A percentile compares a stretch with the other conserved stretches of the same genome.
Conservation (phyloP, 2,113 vertebrate genomes). For the Anseranas semipalmata region DNA sequence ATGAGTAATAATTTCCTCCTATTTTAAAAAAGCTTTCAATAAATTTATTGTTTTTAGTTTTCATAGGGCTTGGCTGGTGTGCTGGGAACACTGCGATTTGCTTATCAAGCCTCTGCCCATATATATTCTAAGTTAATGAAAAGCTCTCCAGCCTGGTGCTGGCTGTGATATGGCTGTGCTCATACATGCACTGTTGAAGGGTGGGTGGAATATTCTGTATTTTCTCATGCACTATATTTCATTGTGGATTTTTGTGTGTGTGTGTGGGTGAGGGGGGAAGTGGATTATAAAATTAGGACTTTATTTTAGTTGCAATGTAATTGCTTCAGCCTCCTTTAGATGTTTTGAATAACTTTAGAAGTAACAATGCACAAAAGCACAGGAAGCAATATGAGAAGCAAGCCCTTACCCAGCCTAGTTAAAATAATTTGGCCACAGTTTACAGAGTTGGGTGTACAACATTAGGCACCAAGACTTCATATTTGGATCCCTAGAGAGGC, state of each 20-base stretch:
- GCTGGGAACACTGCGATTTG: conserved; percentile 65
- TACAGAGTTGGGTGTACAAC: background rate
- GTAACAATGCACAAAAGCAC: conserved; percentile 72
- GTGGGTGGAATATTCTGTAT: conserved; percentile 60
- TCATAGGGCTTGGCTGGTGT: conserved; percentile 58
- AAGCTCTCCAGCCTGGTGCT: conserved; percentile 22
- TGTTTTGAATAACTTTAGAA: conserved; percentile 62
- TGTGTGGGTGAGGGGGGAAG: conserved; percentile 66
- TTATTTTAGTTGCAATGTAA: conserved; percentile 58
- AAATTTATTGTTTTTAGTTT: conserved; percentile 73
- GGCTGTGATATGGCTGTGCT: conserved; percentile 48
- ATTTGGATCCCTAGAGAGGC: background rate
- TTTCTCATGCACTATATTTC: conserved; percentile 70
- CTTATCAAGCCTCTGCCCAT: conserved; percentile 64
- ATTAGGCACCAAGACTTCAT: background rate
- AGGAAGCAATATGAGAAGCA: conserved; percentile 69
- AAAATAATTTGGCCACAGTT: conserved; percentile 38
- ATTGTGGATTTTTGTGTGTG: conserved; percentile 65
- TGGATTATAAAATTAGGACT: conserved; percentile 66
- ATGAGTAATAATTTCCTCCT: conserved; percentile 79
- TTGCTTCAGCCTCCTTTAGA: conserved; percentile 69
- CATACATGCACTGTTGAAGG: conserved; percentile 43
- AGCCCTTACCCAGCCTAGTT: conserved; percentile 27
- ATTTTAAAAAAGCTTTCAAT: conserved; percentile 74
- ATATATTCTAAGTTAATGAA: conserved; percentile 51